Evolutionary conservation across 2,113 vertebrate genomes (phyloP), one percentile per base, ranked within the genome.

Genomic region (Sapajus apella): DNA sequence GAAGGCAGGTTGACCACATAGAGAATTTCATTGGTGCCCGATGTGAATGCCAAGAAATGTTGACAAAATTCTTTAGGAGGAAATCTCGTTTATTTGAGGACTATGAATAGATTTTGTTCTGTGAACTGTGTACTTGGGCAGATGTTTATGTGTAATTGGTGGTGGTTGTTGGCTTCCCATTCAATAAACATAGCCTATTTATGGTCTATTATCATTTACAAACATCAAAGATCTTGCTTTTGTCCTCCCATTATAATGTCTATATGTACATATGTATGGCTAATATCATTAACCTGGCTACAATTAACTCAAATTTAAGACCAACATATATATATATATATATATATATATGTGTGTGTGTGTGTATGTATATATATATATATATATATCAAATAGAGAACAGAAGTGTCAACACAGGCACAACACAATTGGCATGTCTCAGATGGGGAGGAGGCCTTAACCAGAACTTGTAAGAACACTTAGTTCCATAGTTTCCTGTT

Each of bases 41-140:
- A 81, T 47, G 27, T 58, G 47, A 76, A 45, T 85, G 77, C 43
- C 76, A 72, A 93, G 52, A 97, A 94, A 90, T 23, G 81, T 13
- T 80, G 40, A 85, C 21, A 84, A 13, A 92, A 23, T 12, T 52
- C 17, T 72, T 95, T 96, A 91, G 61, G 30, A 91, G 95, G 93
- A 97, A 91, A 4, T 0, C 13, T 56, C 96, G 20, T 94, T 98
- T 96, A 90, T 95, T 43, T 58, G 40, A 96, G 58, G 50, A 47
- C 40, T 87, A 90, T 30, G 18, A 97, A 97, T 86, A 93, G 83
- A 95, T 94, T 23, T 43, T 88, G 66, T 85, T 97, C 90, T n/a
- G 12, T 68, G 97, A 98, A 94, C 0, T 87, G 32, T 91, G 17
- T 95, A 81, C 66, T 30, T 32, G 91, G 45, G 9, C 77, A 92